Evolutionary conservation across 2,113 vertebrate genomes (phyloP).

Genomic region (Protomyctophum bolini): DNA sequence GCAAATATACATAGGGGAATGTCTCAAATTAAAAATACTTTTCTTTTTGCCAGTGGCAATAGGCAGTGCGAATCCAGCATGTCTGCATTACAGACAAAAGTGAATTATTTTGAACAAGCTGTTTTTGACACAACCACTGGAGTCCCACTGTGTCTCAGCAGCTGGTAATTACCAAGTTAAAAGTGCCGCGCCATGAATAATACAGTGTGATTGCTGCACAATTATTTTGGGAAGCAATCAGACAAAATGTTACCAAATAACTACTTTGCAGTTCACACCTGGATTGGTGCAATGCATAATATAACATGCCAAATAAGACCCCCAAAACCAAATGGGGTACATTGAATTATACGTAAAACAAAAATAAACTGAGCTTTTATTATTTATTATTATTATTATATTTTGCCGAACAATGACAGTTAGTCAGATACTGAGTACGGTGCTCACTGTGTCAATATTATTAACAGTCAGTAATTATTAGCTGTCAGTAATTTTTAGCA

Average conservation of each 20-base stretch:
- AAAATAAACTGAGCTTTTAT: too few species aligned
- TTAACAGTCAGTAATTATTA: too few species aligned
- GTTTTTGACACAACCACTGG: constrained; percentile 68
- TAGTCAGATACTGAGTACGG: too few species aligned
- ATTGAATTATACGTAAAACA: constrained; percentile 40
- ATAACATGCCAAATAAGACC: constrained; percentile 31
- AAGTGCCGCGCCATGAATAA: constrained; percentile 78
- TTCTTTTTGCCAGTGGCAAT: background rate
- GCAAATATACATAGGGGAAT: background rate
- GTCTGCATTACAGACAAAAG: constrained; percentile 37
- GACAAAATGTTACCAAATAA: constrained; percentile 81
- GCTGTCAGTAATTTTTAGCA: too few species aligned
- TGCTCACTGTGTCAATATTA: too few species aligned
- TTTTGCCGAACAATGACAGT: too few species aligned
- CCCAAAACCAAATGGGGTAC: constrained; percentile 20
- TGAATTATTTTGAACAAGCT: constrained; percentile 66
- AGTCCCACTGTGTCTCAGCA: constrained; percentile 65
- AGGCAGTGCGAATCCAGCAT: constrained; percentile 5
- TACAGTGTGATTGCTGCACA: constrained; percentile 75
- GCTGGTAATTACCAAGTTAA: constrained; percentile 79
- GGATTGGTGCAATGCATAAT: constrained; percentile 59
- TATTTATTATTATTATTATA: too few species aligned
- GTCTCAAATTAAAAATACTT: background rate
- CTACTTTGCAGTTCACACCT: constrained; percentile 73
- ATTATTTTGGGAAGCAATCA: constrained; percentile 79